Evolutionary conservation across 1,140 invertebrate genomes (phyloP).

Genomic region (Drosophila chauvacae): DNA sequence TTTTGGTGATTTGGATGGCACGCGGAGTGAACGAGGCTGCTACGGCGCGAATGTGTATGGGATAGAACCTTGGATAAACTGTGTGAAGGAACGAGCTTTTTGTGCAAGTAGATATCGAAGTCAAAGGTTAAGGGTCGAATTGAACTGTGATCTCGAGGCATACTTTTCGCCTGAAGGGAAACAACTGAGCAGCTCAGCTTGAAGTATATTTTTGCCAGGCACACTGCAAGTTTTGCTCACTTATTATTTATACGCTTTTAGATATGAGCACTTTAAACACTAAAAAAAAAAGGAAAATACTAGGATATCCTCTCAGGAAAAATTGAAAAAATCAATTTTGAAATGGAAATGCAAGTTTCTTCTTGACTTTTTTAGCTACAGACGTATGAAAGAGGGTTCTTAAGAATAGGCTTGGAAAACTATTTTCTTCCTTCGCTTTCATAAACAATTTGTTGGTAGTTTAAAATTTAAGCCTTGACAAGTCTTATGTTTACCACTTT

Average conservation of each 20-base stretch:
- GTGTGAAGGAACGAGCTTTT: conserved; percentile 18
- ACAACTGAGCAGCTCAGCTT: not conserved
- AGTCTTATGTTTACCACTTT: not conserved
- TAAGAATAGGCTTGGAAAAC: not conserved
- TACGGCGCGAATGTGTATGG: not conserved
- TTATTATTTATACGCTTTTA: not conserved
- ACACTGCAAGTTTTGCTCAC: conserved; percentile 5
- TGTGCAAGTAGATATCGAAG: conserved; percentile 17
- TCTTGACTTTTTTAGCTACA: not conserved
- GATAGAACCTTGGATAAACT: conserved; percentile 4
- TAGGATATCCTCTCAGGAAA: not conserved
- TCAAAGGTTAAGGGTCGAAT: conserved; percentile 15
- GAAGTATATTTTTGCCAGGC: conserved; percentile 1
- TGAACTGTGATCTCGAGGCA: conserved; percentile 33
- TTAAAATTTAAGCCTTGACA: not conserved
- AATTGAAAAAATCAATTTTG: not conserved
- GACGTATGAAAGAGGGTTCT: not conserved
- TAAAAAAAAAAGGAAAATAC: not conserved
- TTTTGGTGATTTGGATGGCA: conserved; percentile 5
- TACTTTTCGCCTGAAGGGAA: conserved; percentile 2
- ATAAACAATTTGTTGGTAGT: not conserved
- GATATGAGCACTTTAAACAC: not conserved
- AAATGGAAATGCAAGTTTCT: not conserved
- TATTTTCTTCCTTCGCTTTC: not conserved
- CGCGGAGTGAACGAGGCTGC: not conserved